Evolutionary conservation across 2,797 vertebrate genomes (phyloP), one percentile per base, ranked within the genome.

Genomic region (Anguilla obscura): DNA sequence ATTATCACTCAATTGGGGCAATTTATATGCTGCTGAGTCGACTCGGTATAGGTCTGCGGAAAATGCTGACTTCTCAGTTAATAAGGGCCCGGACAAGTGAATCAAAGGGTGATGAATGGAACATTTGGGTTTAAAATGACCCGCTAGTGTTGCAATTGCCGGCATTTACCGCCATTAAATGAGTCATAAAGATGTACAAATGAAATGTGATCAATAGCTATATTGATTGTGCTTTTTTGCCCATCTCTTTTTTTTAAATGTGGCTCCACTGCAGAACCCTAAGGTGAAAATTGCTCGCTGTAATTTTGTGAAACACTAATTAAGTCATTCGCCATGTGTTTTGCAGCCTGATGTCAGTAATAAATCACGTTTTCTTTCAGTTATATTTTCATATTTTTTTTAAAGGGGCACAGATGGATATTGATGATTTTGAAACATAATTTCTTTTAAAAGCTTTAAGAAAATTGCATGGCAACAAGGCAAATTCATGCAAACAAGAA

Each of bases 21-120:
- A 89, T 91, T 90, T 89, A 90, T 90, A 86, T 89, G 90, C 89
- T 89, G 89, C 90, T 92, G 91, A 92, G 90, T 91, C 82, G 91
- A 89, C 86, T 89, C 48, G n/a, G 85, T 89, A 87, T 86, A 88
- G 84, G 52, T 85, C 83, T 7, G 79, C 84, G 24, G 79, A 85
- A 82, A 90, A 85, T 91, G 90, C 90, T 89, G 92, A 91, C 90
- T 86, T 87, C 85, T 89, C 60, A 60, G 85, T 87, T 91, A 91
- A 91, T 90, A 86, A 89, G 66, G 85, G 56, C 87, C 89, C 60
- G 89, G 86, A 90, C 88, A 91, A 89, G 87, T 87, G 79, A 90
- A 90, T 90, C 89, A 89, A 89, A 80, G 84, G 74, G 88, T 90
- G 90, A 92, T 91, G 88, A 91, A 92, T 91, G 88, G 84, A 89